Evolutionary conservation across 1,140 invertebrate genomes (phyloP), one percentile per base, ranked within the genome.

Genomic region (Aleiodes sp.): DNA sequence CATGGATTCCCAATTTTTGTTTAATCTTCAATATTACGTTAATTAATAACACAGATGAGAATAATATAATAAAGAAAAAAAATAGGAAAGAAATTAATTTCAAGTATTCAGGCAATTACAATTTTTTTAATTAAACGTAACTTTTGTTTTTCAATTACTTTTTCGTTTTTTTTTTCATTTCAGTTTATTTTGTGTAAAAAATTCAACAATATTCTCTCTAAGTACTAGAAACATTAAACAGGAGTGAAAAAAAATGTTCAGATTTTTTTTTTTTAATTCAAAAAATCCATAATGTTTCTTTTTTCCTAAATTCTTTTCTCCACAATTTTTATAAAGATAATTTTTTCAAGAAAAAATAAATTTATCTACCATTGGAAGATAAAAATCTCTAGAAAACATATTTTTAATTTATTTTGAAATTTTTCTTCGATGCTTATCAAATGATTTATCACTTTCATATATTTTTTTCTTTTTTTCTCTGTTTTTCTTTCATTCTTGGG

Each of bases 131-230:
- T n/a, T n/a, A n/a, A n/a, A n/a, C n/a, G n/a, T n/a, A n/a, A n/a
- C n/a, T n/a, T n/a, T n/a, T n/a, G n/a, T n/a, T n/a, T n/a, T n/a
- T n/a, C n/a, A n/a, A n/a, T n/a, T n/a, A n/a, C n/a, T n/a, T n/a
- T n/a, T n/a, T n/a, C n/a, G n/a, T n/a, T n/a, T n/a, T 35, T 35
- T 52, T 35, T 70, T 73, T 65, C 67, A 70, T 70, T 77, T 78
- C 31, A 35, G 31, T 35, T 35, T 35, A 4, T 76, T 75, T 77
- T 75, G 73, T 79, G 77, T 79, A 80, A 79, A 79, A 79, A 79
- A 63, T 76, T 80, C 59, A 79, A 80, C 76, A 79, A 76, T 74
- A 76, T 68, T 72, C 65, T 73, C 56, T 73, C 71, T 75, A 72
- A 70, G 69, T 76, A 73, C 59, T 74, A 75, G 65, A 29, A 26